Percentiles rank a stretch among this genome's conserved stretches.
These are phyloP conservation scores for Nesidiocoris tenuis DNA, from an alignment of 2,888 invertebrate genomes.

Conservation along the genomic window DNA sequence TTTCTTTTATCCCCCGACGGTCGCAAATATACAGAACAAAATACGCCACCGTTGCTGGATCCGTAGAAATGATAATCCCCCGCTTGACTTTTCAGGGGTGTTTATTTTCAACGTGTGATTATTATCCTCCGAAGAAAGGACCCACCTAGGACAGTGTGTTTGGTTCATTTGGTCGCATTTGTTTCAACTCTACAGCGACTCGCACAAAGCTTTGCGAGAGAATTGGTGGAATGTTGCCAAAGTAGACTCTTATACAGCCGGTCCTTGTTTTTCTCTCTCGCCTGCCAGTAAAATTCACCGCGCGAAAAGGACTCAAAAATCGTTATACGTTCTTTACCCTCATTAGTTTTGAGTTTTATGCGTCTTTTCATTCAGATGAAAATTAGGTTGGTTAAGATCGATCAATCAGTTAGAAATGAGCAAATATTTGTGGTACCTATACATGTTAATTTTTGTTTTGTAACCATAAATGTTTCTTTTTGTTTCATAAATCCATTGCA, in stretches of 20 bases:
- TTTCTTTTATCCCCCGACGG: background rate
- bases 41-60: background rate
- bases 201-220: background rate
- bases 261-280: background rate
- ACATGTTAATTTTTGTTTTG: too few species aligned
- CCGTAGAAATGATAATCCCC: background rate
- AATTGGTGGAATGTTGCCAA: background rate
- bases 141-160: background rate
- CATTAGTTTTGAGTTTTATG: too few species aligned
- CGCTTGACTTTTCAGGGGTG: background rate
- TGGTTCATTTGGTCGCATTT: background rate
- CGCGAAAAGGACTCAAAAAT: background rate
- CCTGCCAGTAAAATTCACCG: background rate
- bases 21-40: background rate
- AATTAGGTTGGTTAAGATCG: too few species aligned
- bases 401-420: too few species aligned
- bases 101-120: background rate
- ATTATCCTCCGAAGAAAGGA: background rate
- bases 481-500: too few species aligned
- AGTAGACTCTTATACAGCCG: background rate
- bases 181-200: background rate
- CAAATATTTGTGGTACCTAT: too few species aligned
- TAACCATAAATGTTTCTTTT: too few species aligned
- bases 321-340: too few species aligned
- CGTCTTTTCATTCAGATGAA: too few species aligned